These are phyloP conservation scores for Perca flavescens DNA, from an alignment of 2,113 vertebrate genomes.

Conservation along the genomic window DNA sequence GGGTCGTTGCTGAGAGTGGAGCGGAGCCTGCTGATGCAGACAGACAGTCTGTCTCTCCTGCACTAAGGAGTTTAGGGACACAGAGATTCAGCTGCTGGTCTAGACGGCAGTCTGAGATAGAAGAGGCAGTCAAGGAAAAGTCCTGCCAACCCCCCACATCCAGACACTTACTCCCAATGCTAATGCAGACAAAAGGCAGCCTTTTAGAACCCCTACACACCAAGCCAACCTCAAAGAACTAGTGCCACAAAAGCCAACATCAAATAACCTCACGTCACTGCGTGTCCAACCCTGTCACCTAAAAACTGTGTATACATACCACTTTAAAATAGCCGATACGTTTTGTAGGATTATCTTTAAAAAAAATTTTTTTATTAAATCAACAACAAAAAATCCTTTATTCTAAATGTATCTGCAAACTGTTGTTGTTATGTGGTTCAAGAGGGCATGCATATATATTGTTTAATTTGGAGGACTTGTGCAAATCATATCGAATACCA, in stretches of 20 bases:
- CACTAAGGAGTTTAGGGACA: constrained; percentile 68
- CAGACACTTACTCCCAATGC: constrained; percentile 24
- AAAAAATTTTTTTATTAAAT: no score
- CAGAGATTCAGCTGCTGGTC: constrained; percentile 59
- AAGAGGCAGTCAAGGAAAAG: constrained; percentile 58
- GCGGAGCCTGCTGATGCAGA: constrained; percentile 67
- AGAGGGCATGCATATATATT: no score
- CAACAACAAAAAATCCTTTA: neutral
- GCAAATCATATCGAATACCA: neutral
- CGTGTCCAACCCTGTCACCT: neutral
- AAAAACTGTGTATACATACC: neutral
- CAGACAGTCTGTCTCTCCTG: constrained; percentile 79
- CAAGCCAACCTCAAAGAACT: constrained; percentile 1
- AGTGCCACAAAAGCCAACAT: neutral
- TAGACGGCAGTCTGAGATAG: constrained; percentile 58
- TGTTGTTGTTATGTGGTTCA: neutral
- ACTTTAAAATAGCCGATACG: neutral
- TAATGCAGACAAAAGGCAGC: constrained; percentile 50
- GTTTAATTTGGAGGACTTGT: neutral
- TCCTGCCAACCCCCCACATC: constrained; percentile 45
- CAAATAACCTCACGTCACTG: neutral
- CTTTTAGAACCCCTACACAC: constrained; percentile 10
- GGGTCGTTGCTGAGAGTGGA: constrained; percentile 65
- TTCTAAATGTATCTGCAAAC: no score
- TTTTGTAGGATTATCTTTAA: neutral